Percentiles rank a stretch among this genome's conserved stretches.
Evolutionary conservation across 2,888 invertebrate genomes (phyloP).

Genomic region (Platerodrilus igneus): DNA sequence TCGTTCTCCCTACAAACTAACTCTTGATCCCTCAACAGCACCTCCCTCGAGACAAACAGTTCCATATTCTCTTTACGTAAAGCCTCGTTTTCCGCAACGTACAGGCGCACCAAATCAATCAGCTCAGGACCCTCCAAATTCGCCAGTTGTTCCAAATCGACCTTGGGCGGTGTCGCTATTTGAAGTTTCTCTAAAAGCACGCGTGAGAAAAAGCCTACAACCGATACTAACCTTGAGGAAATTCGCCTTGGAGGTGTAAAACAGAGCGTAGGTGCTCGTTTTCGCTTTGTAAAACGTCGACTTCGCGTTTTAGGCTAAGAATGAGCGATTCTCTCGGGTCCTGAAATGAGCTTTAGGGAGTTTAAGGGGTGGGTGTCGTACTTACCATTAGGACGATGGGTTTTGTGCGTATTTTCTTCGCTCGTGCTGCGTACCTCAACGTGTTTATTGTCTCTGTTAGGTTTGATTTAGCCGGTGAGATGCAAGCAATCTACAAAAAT

Average conservation of each 20-base stretch:
- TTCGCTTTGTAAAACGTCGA: slow-evolving; percentile 78
- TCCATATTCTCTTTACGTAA: slow-evolving; percentile 81
- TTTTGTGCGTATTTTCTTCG: slow-evolving; percentile 88
- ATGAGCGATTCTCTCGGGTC: slow-evolving; percentile 91
- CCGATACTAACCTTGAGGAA: slow-evolving; percentile 52
- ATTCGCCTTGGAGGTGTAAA: slow-evolving; percentile 53
- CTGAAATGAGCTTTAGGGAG: slow-evolving; percentile 52
- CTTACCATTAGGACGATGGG: slow-evolving; percentile 90
- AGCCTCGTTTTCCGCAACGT: slow-evolving; percentile 77
- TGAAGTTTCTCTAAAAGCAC: slow-evolving; percentile 36
- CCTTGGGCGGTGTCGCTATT: slow-evolving; percentile 46
- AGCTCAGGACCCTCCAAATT: slow-evolving; percentile 75
- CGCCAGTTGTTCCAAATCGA: slow-evolving; percentile 68
- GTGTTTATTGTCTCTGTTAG: slow-evolving; percentile 86
- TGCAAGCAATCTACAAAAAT: slow-evolving; percentile 77
- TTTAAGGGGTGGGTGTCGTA: slow-evolving; percentile 12
- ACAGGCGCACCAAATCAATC: slow-evolving; percentile 77
- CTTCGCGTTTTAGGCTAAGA: slow-evolving; percentile 80
- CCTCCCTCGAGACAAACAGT: slow-evolving; percentile 72
- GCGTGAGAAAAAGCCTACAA: not conserved
- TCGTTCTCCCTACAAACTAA: slow-evolving; percentile 88
- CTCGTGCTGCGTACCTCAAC: slow-evolving; percentile 84
- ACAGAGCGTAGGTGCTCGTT: slow-evolving; percentile 82
- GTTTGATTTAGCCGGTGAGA: slow-evolving; percentile 85
- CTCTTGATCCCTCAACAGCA: slow-evolving; percentile 83